A percentile compares a stretch with the other conserved stretches of the same genome.
Conservation (phyloP, 2,113 vertebrate genomes). For the Elephas maximus region DNA sequence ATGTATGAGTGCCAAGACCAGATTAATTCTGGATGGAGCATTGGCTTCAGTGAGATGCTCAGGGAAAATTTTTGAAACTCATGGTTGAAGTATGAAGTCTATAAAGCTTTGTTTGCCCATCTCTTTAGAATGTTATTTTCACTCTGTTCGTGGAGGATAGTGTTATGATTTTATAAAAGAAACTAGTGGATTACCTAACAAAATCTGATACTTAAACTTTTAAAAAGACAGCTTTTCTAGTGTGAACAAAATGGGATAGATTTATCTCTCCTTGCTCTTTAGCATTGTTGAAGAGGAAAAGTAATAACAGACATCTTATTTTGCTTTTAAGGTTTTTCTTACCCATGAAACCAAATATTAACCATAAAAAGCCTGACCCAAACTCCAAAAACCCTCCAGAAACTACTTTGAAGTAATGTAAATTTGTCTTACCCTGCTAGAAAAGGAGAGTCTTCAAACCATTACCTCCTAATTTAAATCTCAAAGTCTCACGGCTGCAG, state of each 20-base stretch:
- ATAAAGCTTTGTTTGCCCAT: not conserved
- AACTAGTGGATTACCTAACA: not conserved
- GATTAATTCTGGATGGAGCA: not conserved
- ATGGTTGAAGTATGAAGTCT: not conserved
- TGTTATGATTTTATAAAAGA: not conserved
- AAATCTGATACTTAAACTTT: not conserved
- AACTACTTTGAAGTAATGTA: too few species aligned
- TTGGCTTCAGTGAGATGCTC: not conserved
- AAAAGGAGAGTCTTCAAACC: too few species aligned
- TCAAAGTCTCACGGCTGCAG: too few species aligned
- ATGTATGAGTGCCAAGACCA: rapidly evolving
- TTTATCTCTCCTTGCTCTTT: not conserved
- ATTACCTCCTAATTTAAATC: too few species aligned
- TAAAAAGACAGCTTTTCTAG: not conserved
- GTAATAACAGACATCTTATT: too few species aligned
- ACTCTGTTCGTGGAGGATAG: not conserved
- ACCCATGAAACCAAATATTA: too few species aligned
- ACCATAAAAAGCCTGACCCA: too few species aligned
- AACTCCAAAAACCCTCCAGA: too few species aligned
- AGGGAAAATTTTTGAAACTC: not conserved
- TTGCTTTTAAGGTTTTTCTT: too few species aligned
- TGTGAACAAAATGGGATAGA: not conserved
- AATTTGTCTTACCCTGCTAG: too few species aligned
- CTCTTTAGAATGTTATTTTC: not conserved
- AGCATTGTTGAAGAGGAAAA: too few species aligned